Percentiles rank a stretch among this genome's conserved stretches.
Conservation (phyloP, 2,888 invertebrate species). For the Temnothorax ravouxi region DNA sequence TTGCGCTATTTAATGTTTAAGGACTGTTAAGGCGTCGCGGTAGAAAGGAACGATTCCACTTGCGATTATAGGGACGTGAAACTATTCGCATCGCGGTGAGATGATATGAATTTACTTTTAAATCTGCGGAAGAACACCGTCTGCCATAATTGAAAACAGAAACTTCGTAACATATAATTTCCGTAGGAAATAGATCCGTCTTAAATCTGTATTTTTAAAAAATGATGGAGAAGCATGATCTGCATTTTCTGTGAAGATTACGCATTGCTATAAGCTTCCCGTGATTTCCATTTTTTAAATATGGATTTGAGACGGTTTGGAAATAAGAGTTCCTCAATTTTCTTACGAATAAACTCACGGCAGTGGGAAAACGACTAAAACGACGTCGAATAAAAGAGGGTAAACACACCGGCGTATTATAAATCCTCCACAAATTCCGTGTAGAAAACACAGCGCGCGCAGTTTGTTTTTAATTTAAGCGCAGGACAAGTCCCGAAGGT, state of each 20-base stretch:
- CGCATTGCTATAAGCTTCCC: background rate
- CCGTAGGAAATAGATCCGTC: background rate
- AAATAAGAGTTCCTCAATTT: slow-evolving; percentile 17
- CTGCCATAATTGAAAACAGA: background rate
- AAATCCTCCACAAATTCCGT: background rate
- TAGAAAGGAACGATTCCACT: background rate
- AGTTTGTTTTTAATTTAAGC: slow-evolving; percentile 50
- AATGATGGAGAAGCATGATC: background rate
- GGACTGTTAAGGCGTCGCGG: too few relatives aligned
- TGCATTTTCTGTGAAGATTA: background rate
- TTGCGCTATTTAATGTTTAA: slow-evolving; percentile 21
- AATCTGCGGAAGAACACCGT: background rate
- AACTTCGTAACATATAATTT: background rate
- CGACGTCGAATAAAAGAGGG: slow-evolving; percentile 8
- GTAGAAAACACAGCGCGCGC: background rate
- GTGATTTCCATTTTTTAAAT: slow-evolving; percentile 18
- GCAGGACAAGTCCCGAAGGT: background rate
- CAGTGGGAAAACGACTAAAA: background rate
- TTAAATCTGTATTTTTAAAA: slow-evolving; percentile 1
- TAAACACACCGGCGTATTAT: slow-evolving; percentile 9
- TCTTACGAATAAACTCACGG: background rate
- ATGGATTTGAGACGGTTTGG: background rate
- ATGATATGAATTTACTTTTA: slow-evolving; percentile 14
- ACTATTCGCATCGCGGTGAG: background rate
- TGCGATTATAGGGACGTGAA: background rate